phyloP scores from a whole-genome alignment of 2,113 vertebrate species.

The Perca fluviatilis region DNA sequence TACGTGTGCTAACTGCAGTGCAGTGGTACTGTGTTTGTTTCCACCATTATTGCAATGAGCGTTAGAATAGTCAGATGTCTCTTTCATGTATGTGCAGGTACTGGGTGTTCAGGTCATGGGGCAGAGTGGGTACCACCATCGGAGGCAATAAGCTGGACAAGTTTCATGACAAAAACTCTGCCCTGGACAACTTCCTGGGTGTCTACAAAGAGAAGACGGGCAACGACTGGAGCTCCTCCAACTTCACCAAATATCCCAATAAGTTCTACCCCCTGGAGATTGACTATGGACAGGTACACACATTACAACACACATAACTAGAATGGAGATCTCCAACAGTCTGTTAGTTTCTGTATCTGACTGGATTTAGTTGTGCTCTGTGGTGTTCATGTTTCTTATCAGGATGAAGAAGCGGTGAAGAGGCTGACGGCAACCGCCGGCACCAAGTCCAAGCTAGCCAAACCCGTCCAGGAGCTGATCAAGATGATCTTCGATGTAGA shows the following conservation, averaged over 20 bases:
- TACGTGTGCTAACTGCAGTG: neutral
- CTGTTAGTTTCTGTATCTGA: neutral
- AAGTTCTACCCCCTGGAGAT: conserved; percentile 99
- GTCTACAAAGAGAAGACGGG: conserved; percentile 98
- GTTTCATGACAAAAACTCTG: conserved; percentile 93
- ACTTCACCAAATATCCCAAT: conserved; percentile 97
- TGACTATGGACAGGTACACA: conserved; percentile 96
- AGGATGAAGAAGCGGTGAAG: conserved; percentile 98
- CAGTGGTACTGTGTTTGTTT: neutral
- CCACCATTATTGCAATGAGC: neutral
- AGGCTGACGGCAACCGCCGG: conserved; percentile 91
- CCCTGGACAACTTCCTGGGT: conserved; percentile 92
- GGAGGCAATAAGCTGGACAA: conserved; percentile 97
- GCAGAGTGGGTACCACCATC: conserved; percentile 95
- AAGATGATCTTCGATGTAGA: conserved; percentile 98
- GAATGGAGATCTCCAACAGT: fast-evolving
- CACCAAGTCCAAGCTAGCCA: conserved; percentile 92
- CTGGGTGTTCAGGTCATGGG: conserved; percentile 99
- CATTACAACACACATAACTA: neutral
- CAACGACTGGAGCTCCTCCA: conserved; percentile 92
- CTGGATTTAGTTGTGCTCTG: neutral
- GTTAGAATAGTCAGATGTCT: neutral
- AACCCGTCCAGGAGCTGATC: conserved; percentile 94
- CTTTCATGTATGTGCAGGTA: conserved; percentile 82
- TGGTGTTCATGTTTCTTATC: neutral